Base-by-base conservation (phyloP, 37 sponge, comb jelly and placozoan genomes). In the Cladorhizidae sp. region DNA sequence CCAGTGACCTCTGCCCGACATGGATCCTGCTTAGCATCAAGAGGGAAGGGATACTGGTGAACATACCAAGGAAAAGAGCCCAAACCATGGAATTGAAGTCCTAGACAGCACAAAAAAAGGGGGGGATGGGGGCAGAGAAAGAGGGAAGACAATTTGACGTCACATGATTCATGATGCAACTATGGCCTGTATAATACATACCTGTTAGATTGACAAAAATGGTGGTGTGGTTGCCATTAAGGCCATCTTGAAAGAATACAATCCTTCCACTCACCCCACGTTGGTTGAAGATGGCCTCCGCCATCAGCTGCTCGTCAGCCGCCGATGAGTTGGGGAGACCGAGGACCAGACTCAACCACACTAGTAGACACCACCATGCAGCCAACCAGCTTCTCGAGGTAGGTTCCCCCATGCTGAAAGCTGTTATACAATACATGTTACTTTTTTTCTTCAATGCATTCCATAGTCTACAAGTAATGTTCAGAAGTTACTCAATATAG, bases 241-340 rank as follows among this genome's bases (percentile, higher is more conserved):
- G 73, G 14, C 67, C 55, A 26, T 21, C 31, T 43, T 92, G 93
- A 9, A 67, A 9, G 75, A 92, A 92, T 0, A 23, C 45, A 17
- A 92, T 83, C 20, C 21, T 57, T 20, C 93, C 93, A 11, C 62
- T 85, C 26, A 92, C 62, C 6, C 89, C 89, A 45, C 70, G 50
- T 51, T 76, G 82, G 72, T 78, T 79, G 62, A 87, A 87, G n/a
- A 29, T 40, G 2, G 88, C 80, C 17, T 3, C 41, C 11, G 45
- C 83, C 1, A 38, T 73, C 0, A 87, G 74, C 52, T 38, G 70
- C 26, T 50, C 45, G 8, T 59, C 55, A 50, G 77, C 59, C 40
- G 61, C 6, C 7, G 7, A 40, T 3, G n/a, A n/a, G 42, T 12
- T 42, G 15, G 28, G 61, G 1, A 58, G 81, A 58, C 9, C 1